phyloP scores from a whole-genome alignment of 2,888 invertebrate genomes.

The Physocephala rufipes region DNA sequence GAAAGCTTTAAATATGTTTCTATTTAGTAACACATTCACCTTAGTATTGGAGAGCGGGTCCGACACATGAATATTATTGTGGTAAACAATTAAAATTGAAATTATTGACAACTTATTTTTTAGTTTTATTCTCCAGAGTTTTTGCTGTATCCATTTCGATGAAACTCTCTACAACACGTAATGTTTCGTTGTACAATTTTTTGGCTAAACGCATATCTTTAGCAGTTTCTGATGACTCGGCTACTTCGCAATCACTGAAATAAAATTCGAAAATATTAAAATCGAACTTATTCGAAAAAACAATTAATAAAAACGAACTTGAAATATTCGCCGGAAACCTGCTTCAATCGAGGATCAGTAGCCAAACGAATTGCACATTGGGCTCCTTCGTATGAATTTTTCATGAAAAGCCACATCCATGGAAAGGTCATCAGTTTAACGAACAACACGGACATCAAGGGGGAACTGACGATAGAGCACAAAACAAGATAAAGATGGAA shows the following conservation, averaged over 20 bases:
- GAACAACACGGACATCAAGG: conserved; percentile 66
- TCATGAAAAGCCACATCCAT: conserved; percentile 75
- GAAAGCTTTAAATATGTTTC: no score
- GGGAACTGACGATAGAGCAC: conserved; percentile 58
- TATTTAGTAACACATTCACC: no score
- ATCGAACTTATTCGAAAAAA: conserved; percentile 13
- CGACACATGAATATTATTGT: no score
- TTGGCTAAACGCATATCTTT: conserved; percentile 69
- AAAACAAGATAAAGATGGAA: no score
- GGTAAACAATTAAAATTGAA: not conserved
- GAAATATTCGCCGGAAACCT: conserved; percentile 74
- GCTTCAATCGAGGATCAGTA: conserved; percentile 71
- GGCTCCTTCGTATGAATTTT: conserved; percentile 75
- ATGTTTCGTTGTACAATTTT: conserved; percentile 61
- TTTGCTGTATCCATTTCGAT: conserved; percentile 52
- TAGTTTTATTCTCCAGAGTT: conserved; percentile 8
- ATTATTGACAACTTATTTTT: not conserved
- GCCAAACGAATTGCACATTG: conserved; percentile 75
- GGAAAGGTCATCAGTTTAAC: conserved; percentile 72
- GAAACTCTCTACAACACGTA: conserved; percentile 57
- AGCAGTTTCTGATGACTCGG: conserved; percentile 67
- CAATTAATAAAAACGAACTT: conserved; percentile 67
- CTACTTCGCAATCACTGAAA: conserved; percentile 72
- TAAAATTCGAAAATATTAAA: conserved; percentile 32
- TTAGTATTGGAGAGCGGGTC: no score